Evolutionary conservation across 1,140 invertebrate genomes (phyloP).

Genomic region (Diorhabda carinulata): DNA sequence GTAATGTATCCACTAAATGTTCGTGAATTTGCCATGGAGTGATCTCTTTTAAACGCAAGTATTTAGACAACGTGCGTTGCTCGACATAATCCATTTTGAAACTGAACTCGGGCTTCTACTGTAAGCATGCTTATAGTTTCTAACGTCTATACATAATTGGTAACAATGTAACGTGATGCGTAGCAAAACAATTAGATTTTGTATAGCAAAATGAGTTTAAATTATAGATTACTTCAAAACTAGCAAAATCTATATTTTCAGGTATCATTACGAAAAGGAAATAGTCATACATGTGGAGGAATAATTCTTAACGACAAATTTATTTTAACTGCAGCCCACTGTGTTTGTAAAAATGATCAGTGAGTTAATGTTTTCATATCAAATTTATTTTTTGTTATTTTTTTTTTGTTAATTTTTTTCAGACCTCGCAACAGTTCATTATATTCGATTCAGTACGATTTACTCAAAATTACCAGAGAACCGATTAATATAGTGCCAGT

Average conservation of each 20-base stretch:
- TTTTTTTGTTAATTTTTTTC: slow-evolving; percentile 4
- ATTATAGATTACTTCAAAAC: too few species aligned
- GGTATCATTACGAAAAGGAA: slow-evolving; percentile 7
- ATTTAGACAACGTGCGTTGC: too few species aligned
- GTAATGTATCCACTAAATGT: too few species aligned
- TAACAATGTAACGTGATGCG: too few species aligned
- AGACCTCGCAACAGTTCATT: slow-evolving; percentile 22
- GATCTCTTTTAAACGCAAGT: too few species aligned
- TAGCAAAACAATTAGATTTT: too few species aligned
- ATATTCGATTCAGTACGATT: slow-evolving; percentile 31
- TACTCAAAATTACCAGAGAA: slow-evolving; percentile 24
- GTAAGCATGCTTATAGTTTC: too few species aligned
- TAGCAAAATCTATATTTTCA: neutral
- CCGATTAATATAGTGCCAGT: slow-evolving; percentile 23
- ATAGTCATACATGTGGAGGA: slow-evolving; percentile 31
- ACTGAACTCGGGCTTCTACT: too few species aligned
- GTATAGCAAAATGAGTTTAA: too few species aligned
- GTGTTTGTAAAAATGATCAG: slow-evolving; percentile 26
- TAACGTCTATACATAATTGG: too few species aligned
- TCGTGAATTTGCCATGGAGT: too few species aligned
- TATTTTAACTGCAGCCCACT: slow-evolving; percentile 37
- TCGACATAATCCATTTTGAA: too few species aligned
- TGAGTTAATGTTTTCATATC: slow-evolving; percentile 10
- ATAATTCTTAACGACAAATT: slow-evolving; percentile 33
- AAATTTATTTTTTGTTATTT: neutral